Evolutionary conservation across 2,797 vertebrate genomes (phyloP).

Genomic region (Lepus townsendii): DNA sequence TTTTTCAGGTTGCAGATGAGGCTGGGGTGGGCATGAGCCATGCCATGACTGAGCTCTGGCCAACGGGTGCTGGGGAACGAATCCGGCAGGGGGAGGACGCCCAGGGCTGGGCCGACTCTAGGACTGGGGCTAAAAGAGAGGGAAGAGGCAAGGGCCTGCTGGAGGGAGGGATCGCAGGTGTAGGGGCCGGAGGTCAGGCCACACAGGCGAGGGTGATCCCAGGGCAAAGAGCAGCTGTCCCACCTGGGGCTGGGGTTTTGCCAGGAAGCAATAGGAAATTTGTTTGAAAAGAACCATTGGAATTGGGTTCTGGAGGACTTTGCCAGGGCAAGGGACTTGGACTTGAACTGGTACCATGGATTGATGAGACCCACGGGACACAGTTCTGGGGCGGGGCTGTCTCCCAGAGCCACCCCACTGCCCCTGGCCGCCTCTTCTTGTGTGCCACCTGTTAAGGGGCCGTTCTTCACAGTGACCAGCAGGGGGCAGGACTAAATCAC

Average conservation of each 20-base stretch:
- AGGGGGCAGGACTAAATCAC: slow-evolving; percentile 70
- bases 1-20: neutral
- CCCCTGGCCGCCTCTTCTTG: accelerated
- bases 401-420: neutral
- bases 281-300: neutral
- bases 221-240: neutral
- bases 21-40: neutral
- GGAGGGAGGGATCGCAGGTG: neutral
- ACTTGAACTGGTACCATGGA: neutral
- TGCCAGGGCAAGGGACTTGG: neutral
- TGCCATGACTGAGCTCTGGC: neutral
- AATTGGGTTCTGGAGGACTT: neutral
- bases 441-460: neutral
- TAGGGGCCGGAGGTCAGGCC: neutral
- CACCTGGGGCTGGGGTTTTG: neutral
- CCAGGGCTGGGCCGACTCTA: neutral
- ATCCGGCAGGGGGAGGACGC: neutral
- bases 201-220: neutral
- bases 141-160: neutral
- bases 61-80: neutral
- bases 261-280: neutral
- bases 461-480: neutral
- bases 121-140: neutral
- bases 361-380: neutral
- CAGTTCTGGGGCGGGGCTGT: neutral